Percentiles rank a stretch among this genome's conserved stretches.
phyloP scores from a whole-genome alignment of 2,797 vertebrate genomes.

The Chaetophractus vellerosus region DNA sequence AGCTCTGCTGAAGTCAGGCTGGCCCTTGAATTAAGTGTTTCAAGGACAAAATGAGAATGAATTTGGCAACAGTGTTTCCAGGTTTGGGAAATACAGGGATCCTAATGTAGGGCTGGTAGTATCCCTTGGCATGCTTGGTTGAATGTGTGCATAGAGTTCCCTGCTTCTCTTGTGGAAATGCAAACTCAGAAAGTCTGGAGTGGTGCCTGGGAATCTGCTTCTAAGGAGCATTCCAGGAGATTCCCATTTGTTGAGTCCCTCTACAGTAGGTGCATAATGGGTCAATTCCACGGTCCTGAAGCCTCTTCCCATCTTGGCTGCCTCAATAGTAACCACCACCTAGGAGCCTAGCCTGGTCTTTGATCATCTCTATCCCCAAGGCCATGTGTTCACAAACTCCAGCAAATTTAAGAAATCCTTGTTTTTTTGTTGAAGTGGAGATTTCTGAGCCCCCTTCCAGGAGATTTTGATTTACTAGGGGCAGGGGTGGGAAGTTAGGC shows the following conservation, averaged over 20 bases:
- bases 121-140: not conserved
- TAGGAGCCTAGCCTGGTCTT: not conserved
- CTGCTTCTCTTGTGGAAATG: not conserved
- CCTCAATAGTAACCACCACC: not conserved
- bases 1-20: not conserved
- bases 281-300: not conserved
- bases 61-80: not conserved
- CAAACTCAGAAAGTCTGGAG: not conserved
- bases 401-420: conserved; percentile 22
- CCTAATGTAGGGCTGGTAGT: not conserved
- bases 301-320: not conserved
- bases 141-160: not conserved
- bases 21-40: not conserved
- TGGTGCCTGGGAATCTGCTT: not conserved
- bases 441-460: not conserved
- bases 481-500: not conserved
- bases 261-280: not conserved
- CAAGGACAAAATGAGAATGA: not conserved
- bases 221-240: not conserved
- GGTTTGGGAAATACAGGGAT: not conserved
- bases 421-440: not conserved
- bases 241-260: not conserved
- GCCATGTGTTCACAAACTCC: not conserved
- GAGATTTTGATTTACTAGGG: not conserved
- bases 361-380: not conserved